phyloP scores from a whole-genome alignment of 2,888 invertebrate species.

The Dexiosoma caninum region DNA sequence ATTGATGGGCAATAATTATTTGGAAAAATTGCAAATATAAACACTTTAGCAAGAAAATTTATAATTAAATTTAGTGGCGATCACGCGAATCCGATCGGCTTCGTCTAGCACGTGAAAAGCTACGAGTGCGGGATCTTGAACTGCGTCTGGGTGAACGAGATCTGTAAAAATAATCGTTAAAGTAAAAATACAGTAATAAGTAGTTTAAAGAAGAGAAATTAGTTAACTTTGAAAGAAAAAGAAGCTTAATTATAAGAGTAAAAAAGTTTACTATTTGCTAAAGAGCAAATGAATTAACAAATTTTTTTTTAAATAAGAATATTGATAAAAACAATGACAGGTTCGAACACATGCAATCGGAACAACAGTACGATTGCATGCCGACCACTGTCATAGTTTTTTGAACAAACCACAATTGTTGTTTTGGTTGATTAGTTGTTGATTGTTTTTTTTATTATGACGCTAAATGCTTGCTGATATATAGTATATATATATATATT shows the following conservation, averaged over 20 bases:
- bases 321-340: constrained; percentile 44
- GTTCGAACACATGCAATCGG: neutral
- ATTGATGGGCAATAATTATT: constrained; percentile 8
- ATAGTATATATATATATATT: too few relatives aligned
- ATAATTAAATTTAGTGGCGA: constrained; percentile 77
- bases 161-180: constrained; percentile 70
- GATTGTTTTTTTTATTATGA: constrained; percentile 39
- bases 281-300: constrained; percentile 41
- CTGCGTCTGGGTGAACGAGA: constrained; percentile 77
- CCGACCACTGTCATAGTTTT: constrained; percentile 35
- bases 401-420: constrained; percentile 60
- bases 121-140: constrained; percentile 78
- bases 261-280: constrained; percentile 27
- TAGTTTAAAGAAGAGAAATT: neutral
- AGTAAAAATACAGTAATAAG: constrained; percentile 58
- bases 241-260: constrained; percentile 6
- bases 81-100: constrained; percentile 81
- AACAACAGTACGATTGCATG: neutral
- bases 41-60: neutral
- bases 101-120: constrained; percentile 80
- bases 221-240: constrained; percentile 38
- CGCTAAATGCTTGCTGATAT: constrained; percentile 65
- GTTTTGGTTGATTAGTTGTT: constrained; percentile 64
- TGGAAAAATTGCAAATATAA: constrained; percentile 22
- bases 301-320: constrained; percentile 18